These are phyloP conservation scores for Drosophila robusta DNA, from an alignment of 2,888 invertebrate species.

Conservation along the genomic window DNA sequence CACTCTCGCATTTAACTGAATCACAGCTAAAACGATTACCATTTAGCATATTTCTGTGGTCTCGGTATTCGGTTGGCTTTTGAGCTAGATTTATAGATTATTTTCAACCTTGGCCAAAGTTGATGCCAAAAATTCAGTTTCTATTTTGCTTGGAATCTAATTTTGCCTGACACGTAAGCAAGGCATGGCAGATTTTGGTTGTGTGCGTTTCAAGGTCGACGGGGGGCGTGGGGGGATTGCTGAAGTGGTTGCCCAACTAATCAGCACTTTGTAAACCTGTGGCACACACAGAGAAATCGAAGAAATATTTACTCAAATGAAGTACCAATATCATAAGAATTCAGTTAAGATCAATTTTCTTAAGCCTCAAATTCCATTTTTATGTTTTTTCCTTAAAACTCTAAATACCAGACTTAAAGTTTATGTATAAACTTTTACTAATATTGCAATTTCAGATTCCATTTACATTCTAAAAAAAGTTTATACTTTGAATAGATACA, in stretches of 20 bases:
- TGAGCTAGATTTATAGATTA: background rate
- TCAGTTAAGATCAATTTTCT: too few relatives aligned
- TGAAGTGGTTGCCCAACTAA: constrained; percentile 30
- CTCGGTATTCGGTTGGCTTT: background rate
- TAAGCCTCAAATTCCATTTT: too few relatives aligned
- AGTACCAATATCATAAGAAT: too few relatives aligned
- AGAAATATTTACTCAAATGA: too few relatives aligned
- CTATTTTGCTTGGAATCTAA: constrained; percentile 26
- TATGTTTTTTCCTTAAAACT: too few relatives aligned
- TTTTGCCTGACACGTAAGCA: constrained; percentile 38
- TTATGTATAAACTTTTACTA: too few relatives aligned
- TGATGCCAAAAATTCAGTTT: constrained; percentile 5
- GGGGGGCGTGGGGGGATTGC: background rate
- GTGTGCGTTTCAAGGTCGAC: background rate
- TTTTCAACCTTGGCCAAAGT: constrained; percentile 16
- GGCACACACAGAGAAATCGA: too few relatives aligned
- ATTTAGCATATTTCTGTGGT: background rate
- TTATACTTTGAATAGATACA: too few relatives aligned
- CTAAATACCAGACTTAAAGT: too few relatives aligned
- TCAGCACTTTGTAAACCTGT: constrained; percentile 32
- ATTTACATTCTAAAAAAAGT: too few relatives aligned
- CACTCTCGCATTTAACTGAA: background rate
- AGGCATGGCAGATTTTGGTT: constrained; percentile 21
- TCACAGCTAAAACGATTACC: background rate
- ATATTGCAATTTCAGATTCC: too few relatives aligned